Evolutionary conservation across 2,113 vertebrate genomes (phyloP), one percentile per base, ranked within the genome.

Genomic region (Brachyhypopomus gauderio): DNA sequence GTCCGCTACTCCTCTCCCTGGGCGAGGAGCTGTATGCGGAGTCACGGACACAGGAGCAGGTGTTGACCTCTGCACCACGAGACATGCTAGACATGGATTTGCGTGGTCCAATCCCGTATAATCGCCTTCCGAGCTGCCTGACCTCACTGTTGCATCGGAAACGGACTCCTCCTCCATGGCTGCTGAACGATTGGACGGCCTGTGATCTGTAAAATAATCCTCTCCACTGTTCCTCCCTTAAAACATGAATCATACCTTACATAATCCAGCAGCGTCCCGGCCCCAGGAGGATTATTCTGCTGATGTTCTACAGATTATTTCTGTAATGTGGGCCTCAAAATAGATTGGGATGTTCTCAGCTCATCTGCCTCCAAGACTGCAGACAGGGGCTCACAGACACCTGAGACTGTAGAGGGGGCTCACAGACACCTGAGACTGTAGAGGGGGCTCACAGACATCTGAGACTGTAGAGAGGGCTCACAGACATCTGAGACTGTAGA

Each of bases 131-230:
- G 58, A 30, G 76, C 58, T 41, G 74, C 67, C 69, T 85, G 75
- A 55, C 55, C 76, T 41, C 16, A 25, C 60, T 11, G 41, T 27
- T 56, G 75, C 75, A 56, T 69, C 81, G 78, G 83, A 85, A 73
- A 78, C 19, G 38, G 56, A 78, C 58, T 75, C 60, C 64, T 77
- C 67, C n/a, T 64, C 59, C 72, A 34, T 69, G 73, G n/a, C 78
- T 25, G 23, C 58, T 59, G 36, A 67, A 48, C 20, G 84, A 73
- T 83, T 83, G 77, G 59, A 73, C 67, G 75, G 58, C 4, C 7
- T 60, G 75, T 80, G 83, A 83, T 85, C 84, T 85, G 59, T 12
- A 70, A 72, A 85, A 80, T 83, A 83, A 85, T 85, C 84, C 81
- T 60, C 70, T 78, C 19, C 70, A 36, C 59, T 38, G 22, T 59